A percentile compares a stretch with the other conserved stretches of the same genome.
phyloP scores from a whole-genome alignment of 2,113 vertebrate species.

The Tragelaphus strepsiceros region DNA sequence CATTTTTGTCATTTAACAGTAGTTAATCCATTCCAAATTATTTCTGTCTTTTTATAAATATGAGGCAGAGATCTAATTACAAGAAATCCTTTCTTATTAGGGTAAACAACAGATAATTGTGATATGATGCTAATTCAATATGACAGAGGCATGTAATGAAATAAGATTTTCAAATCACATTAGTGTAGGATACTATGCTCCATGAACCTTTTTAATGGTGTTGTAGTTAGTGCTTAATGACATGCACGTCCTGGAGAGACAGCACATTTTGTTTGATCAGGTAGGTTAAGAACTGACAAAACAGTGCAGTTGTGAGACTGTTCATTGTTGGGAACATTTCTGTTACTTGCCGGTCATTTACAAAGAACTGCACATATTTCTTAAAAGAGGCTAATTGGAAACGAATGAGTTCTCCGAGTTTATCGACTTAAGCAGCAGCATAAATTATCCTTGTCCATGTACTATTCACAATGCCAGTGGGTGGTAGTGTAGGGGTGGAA shows the following conservation, averaged over 20 bases:
- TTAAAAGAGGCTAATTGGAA: slow-evolving; percentile 38
- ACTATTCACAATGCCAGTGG: neutral
- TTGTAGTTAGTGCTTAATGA: neutral
- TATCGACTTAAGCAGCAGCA: neutral
- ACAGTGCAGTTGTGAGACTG: neutral
- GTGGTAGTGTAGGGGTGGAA: neutral
- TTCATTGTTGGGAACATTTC: neutral
- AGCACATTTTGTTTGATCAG: slow-evolving; percentile 39
- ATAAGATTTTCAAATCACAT: slow-evolving; percentile 42
- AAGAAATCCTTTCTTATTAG: slow-evolving; percentile 40
- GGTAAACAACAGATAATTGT: slow-evolving; percentile 47
- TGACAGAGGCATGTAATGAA: slow-evolving; percentile 50
- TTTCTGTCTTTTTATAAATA: slow-evolving; percentile 43
- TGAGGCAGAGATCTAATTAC: slow-evolving; percentile 31
- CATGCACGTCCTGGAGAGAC: neutral
- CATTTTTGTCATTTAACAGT: slow-evolving; percentile 17
- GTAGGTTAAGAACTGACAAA: slow-evolving; percentile 27
- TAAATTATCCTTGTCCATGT: neutral
- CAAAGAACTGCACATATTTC: neutral
- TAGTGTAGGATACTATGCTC: neutral
- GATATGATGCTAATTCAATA: slow-evolving; percentile 42
- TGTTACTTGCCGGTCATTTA: neutral
- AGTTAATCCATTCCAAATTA: slow-evolving; percentile 36
- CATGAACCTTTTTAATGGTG: slow-evolving; percentile 13
- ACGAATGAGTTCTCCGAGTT: slow-evolving; percentile 41